Percentiles rank a stretch among this genome's conserved stretches.
These are phyloP conservation scores for Drosophila prosaltans DNA, from an alignment of 1,140 invertebrate species.

Conservation along the genomic window DNA sequence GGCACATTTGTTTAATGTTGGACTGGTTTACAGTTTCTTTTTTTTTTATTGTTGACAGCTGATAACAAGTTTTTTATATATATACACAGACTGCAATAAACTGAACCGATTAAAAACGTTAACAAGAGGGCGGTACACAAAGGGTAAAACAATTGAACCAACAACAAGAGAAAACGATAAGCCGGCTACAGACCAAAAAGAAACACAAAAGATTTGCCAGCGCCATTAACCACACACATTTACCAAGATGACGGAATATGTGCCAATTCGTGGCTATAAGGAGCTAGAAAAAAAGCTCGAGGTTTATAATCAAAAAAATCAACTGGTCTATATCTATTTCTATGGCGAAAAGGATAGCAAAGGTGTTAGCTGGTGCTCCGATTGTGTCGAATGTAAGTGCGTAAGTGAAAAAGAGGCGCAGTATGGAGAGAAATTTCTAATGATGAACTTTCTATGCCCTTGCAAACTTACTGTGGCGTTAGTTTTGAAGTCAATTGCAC, in stretches of 20 bases:
- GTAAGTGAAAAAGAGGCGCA: no score
- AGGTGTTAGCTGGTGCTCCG: constrained; percentile 65
- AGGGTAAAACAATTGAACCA: background rate
- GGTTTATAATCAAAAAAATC: constrained; percentile 9
- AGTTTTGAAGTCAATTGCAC: no score
- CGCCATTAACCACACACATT: background rate
- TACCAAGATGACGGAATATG: constrained; percentile 76
- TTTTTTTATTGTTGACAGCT: background rate
- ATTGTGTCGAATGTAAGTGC: constrained; percentile 58
- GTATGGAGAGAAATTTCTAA: background rate
- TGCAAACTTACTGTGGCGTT: no score
- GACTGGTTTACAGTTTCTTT: background rate
- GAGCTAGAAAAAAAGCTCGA: constrained; percentile 53
- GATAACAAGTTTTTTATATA: background rate
- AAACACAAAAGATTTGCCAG: background rate
- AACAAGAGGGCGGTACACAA: background rate
- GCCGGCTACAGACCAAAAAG: background rate
- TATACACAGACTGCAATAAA: constrained; percentile 1
- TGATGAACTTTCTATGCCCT: background rate
- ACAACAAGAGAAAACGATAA: background rate
- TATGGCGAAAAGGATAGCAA: constrained; percentile 62
- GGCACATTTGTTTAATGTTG: background rate
- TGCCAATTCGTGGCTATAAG: constrained; percentile 44
- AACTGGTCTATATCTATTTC: constrained; percentile 62
- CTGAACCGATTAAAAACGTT: background rate